Evolutionary conservation across 2,113 vertebrate genomes (phyloP).

Genomic region (Urocynchramus pylzowi): DNA sequence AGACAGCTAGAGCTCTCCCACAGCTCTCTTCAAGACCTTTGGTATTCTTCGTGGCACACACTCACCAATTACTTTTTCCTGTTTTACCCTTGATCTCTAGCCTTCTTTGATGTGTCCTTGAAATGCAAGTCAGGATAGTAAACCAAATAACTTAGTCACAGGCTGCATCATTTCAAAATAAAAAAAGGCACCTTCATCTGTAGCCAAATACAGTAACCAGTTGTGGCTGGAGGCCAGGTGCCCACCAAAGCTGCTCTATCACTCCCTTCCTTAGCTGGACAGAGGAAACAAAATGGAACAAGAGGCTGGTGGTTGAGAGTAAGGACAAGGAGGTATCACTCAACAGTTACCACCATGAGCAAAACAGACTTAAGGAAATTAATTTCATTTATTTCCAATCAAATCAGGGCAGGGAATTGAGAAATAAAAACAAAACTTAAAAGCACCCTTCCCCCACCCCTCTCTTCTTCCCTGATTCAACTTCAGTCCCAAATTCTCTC

Average conservation of each 20-base stretch:
- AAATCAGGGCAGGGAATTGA: background rate
- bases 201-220: background rate
- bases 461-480: background rate
- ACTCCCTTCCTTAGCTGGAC: background rate
- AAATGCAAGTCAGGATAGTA: background rate
- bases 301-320: background rate
- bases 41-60: background rate
- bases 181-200: background rate
- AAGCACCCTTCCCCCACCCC: background rate
- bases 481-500: background rate
- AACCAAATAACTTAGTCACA: background rate
- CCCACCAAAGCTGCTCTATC: background rate
- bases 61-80: background rate
- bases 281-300: background rate
- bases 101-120: background rate
- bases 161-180: background rate
- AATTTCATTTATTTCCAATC: background rate
- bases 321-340: background rate
- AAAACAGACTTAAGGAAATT: background rate
- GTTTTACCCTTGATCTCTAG: background rate
- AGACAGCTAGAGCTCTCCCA: background rate
- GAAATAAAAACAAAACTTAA: background rate
- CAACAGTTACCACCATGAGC: background rate
- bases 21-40: background rate
- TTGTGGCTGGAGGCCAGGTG: background rate